Evolutionary conservation across 2,113 vertebrate species (phyloP), one percentile per base, ranked within the genome.

Genomic region (Antennarius striatus): DNA sequence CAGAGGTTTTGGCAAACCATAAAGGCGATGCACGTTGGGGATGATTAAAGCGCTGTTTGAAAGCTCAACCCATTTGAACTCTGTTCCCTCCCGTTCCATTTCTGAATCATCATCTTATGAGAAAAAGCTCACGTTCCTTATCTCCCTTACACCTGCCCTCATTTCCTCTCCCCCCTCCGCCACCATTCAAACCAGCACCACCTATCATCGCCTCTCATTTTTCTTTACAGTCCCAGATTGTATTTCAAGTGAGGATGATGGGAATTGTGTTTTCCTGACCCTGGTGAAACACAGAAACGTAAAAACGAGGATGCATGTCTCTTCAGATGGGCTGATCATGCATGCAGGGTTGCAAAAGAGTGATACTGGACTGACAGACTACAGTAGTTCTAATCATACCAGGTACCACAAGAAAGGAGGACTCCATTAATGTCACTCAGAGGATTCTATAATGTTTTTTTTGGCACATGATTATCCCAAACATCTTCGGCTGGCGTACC

Each of bases 31-130:
- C 68, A 78, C 32, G 54, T 55, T 54, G 51, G 51, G 64, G 56
- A 78, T 89, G 85, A 89, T 88, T 85, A 88, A 87, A 78, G 77
- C 43, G 16, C 71, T 9, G 56, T 81, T 84, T 85, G 69, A 82
- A 84, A 81, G 74, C 80, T 73, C 71, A 73, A 70, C 67, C 65
- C 75, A 80, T 90, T 87, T 87, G 79, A 87, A 88, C 87, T 83
- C 68, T 73, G 80, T 82, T 85, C 77, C 75, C 63, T 4, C 16
- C 63, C 66, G 50, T 67, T 79, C 68, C 67, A 65, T 76, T 74
- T 77, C 80, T 81, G 82, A 84, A 79, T 82, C 77, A 83, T 84
- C 84, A 79, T 84, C 83, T 79, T 68, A 71, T 68, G 70, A 81
- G 76, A 59, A 57, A 22, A 75, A 62, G 73, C 75, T 71, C 73